Base-by-base conservation (phyloP, 2,888 invertebrate genomes). In the Lepidocyrtinus sp. region DNA sequence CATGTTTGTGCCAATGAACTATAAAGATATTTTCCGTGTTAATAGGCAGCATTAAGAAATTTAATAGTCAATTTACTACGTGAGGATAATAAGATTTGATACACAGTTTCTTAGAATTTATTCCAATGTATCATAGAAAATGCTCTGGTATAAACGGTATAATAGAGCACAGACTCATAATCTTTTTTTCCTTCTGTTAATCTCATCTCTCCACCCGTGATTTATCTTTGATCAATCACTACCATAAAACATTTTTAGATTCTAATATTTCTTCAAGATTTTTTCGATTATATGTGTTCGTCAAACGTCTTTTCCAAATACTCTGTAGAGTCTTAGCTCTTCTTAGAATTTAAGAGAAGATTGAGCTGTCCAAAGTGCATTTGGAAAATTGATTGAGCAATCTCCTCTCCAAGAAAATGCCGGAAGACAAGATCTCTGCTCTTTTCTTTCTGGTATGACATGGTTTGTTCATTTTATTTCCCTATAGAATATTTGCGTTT, bases 321-420 rank as follows among this genome's bases (percentile, higher is more conserved):
- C 12, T 45, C 7, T 65, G 2, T 22, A 21, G 36, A 46, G 17
- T 70, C 36, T 5, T 36, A 36, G 36, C 36, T 61, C 21, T 59
- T 36, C 55, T 68, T 68, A 46, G 68, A 75, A 75, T 63, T 62
- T 69, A 75, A 64, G 67, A 24, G 65, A 77, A 77, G 71, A 77
- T 77, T 71, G 71, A 77, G 77, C 77, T 77, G 77, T 77, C 77
- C 61, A 77, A 72, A 77, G 71, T 77, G 46, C 77, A 77, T 76
- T 77, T 77, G 71, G 73, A 45, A 72, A 77, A 77, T 77, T 71
- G 77, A 77, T 77, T 77, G 77, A 77, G 64, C 77, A 77, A 67
- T 72, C 72, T 72, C 67, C 26, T 65, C 17, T 24, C 70, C 55
- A 46, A 67, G 72, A 67, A 59, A 63, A 67, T 72, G 77, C 77